Evolutionary conservation across 2,113 vertebrate genomes (phyloP), one percentile per base, ranked within the genome.

Genomic region (Spermophilus dauricus): DNA sequence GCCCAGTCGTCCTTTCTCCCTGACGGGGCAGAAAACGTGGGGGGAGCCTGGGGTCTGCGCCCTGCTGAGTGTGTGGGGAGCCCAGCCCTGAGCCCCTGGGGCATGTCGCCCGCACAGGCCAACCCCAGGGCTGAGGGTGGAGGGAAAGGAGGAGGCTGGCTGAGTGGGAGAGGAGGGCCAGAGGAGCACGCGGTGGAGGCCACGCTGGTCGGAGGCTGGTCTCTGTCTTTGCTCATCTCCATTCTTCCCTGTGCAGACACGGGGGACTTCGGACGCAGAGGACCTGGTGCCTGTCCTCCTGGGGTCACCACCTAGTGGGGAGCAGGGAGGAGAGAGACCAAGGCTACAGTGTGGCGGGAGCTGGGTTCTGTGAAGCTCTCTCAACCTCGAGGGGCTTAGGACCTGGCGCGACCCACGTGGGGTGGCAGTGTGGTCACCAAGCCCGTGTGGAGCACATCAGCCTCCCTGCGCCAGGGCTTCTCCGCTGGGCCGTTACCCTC

Each of bases 171-270:
- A 30, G 12, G 4, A 30, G 56, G 16, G 10, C 17, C 1, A 14
- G 92, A 17, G 80, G 80, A 7, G 22, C 24, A 0, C 24, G 82
- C 1, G 39, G 61, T 34, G 2, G 13, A 12, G 24, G 7, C 16
- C 16, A 28, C 14, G 20, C 39, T 0, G 0, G 5, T 0, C 16
- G 17, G 65, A 22, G 30, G 34, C 58, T 22, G 7, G 7, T 28
- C 61, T 10, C 1, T 3, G 32, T 45, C 37, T 34, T 4, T 17
- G 0, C 4, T 14, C 16, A 0, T 12, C 20, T 56, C 22, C 13
- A 2, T n/a, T 32, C 24, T 32, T 20, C 12, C 37, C 8, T 26
- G 48, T 16, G 67, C 69, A 8, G 51, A 20, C 22, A 0, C 5
- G 12, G 7, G 9, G 61, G 34, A 26, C 9, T 61, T 37, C 48